A percentile compares a stretch with the other conserved stretches of the same genome.
These are phyloP conservation scores for Syngnathus rostellatus DNA, from an alignment of 2,797 vertebrate species.

Conservation along the genomic window DNA sequence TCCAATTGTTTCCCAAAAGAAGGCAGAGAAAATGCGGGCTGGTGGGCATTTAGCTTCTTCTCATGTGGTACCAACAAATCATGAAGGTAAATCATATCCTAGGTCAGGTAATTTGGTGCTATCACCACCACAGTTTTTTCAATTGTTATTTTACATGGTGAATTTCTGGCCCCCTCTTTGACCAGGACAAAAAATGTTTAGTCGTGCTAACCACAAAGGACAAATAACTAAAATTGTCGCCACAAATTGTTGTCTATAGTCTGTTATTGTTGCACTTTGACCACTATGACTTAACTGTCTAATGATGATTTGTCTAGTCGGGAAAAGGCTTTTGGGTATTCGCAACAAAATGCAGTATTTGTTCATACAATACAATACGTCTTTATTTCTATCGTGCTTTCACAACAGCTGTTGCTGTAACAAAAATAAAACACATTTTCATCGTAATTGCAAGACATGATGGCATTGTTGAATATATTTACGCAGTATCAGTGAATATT, in stretches of 20 bases:
- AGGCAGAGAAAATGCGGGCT: slow-evolving; percentile 57
- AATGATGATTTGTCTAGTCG: slow-evolving; percentile 4
- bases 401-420: too few relatives aligned
- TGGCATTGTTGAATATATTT: neutral
- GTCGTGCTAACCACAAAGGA: slow-evolving; percentile 45
- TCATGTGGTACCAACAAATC: slow-evolving; percentile 39
- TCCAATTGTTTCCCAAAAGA: slow-evolving; percentile 67
- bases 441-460: neutral
- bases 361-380: too few relatives aligned
- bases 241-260: slow-evolving; percentile 56
- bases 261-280: slow-evolving; percentile 46
- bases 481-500: neutral
- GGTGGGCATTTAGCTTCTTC: slow-evolving; percentile 20
- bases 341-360: neutral
- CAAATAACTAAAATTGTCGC: slow-evolving; percentile 46
- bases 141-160: slow-evolving; percentile 48
- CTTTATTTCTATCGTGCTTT: too few relatives aligned
- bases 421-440: neutral
- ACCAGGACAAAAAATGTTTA: slow-evolving; percentile 43
- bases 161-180: slow-evolving; percentile 48
- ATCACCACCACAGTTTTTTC: slow-evolving; percentile 52
- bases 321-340: neutral
- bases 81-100: slow-evolving; percentile 46
- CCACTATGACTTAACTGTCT: slow-evolving; percentile 49
- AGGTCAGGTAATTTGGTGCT: slow-evolving; percentile 49